Percentiles rank a stretch among this genome's conserved stretches.
Evolutionary conservation across 1,140 invertebrate genomes (phyloP).

Genomic region (Aphaenogaster ashmeadi): DNA sequence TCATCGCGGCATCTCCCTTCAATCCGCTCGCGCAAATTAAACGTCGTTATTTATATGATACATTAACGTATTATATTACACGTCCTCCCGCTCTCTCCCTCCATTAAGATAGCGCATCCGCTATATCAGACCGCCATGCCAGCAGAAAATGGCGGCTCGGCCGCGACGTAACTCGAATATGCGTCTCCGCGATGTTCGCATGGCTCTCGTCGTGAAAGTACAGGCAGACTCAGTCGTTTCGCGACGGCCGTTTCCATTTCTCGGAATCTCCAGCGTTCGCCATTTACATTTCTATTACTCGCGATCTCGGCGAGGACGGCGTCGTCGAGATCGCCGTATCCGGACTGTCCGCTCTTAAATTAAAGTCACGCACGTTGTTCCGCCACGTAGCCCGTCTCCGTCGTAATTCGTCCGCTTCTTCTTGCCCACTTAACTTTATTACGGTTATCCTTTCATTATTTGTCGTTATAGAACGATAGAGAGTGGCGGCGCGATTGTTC

Average conservation of each 20-base stretch:
- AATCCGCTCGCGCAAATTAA: neutral
- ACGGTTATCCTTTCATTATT: constrained; percentile 45
- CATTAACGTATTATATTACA: neutral
- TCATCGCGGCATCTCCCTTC: no score
- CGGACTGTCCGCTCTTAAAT: constrained; percentile 21
- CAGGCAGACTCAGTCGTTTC: neutral
- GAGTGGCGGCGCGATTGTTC: neutral
- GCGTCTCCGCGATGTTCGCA: neutral
- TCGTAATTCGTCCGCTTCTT: neutral
- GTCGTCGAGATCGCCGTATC: constrained; percentile 40
- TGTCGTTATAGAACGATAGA: constrained; percentile 43
- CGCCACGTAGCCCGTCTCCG: constrained; percentile 36
- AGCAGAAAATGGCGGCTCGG: constrained; percentile 47
- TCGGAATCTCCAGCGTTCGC: constrained; percentile 22
- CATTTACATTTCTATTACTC: constrained; percentile 42
- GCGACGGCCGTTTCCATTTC: constrained; percentile 25
- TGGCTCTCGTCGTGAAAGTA: constrained; percentile 5
- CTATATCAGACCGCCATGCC: neutral
- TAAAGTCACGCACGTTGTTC: constrained; percentile 63
- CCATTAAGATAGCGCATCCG: neutral
- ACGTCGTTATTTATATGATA: neutral
- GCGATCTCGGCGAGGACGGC: neutral
- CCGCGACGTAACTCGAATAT: neutral
- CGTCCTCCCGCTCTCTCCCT: neutral
- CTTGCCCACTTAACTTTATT: constrained; percentile 47